Base-by-base conservation (phyloP, 64 coral and sea anemone species). In the Cladopsammia gracilis region DNA sequence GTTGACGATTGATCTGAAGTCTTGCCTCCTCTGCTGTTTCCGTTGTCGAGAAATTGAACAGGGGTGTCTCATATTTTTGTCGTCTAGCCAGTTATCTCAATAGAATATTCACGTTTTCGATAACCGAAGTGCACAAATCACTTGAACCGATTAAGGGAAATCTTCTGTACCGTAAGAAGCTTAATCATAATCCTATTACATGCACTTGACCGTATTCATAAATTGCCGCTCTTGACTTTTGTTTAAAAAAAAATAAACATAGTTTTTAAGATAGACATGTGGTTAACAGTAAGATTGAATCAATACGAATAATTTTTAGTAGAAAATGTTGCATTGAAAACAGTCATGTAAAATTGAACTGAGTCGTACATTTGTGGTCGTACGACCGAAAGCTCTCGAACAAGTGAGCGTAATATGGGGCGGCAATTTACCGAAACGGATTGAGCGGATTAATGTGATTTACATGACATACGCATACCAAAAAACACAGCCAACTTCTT, bases 91-190 rank as follows among this genome's bases (percentile, higher is more conserved):
- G 75, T 24, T 18, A 22, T 75, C 6, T 48, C 25, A 75, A 34
- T 16, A 20, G 72, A 50, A 75, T 48, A 7, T 48, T 75, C 47
- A 54, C n/a, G 22, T 23, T 24, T 77, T 54, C 18, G 43, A 48
- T 45, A 20, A 13, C 7, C 6, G 72, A 48, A 25, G n/a, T 70
- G n/a, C n/a, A 10, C 67, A 25, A n/a, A 70, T 10, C 67, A 70
- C 67, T 25, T 10, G 25, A 70, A 7, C 67, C 24, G 6, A 23
- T 75, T 75, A 75, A 75, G 15, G 47, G 16, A 75, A 50, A 48
- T 75, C 45, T 75, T 75, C 16, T n/a, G 49, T 77, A 48, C 75
- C 16, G 49, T 77, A 77, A 77, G 48, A 77, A n/a, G 75, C 75
- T 77, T 56, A 77, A 12, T 44, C 14, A 71, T 48, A 75, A 75